Evolutionary conservation across 2,113 vertebrate genomes (phyloP).

Genomic region (Pao palembangensis): DNA sequence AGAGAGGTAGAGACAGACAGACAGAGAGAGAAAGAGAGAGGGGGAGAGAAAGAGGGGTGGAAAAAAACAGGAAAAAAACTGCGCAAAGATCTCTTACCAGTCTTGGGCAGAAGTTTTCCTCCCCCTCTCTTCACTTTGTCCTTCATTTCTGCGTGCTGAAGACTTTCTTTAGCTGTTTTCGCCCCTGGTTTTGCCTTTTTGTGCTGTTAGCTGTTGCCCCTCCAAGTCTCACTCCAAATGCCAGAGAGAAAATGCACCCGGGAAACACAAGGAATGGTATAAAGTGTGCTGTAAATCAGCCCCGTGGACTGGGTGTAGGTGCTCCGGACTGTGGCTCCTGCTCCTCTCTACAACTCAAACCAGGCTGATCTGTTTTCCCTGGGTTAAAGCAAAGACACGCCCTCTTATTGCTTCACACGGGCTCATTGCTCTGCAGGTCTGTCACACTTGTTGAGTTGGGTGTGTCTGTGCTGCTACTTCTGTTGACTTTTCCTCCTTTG

Average conservation of each 20-base stretch:
- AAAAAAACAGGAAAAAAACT: slow-evolving; percentile 11
- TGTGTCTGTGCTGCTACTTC: slow-evolving; percentile 54
- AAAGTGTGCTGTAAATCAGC: slow-evolving; percentile 11
- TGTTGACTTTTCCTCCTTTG: slow-evolving; percentile 41
- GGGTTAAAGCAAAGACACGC: slow-evolving; percentile 56
- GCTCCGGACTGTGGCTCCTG: slow-evolving; percentile 44
- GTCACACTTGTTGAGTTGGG: slow-evolving; percentile 63
- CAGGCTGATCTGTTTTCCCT: slow-evolving; percentile 55
- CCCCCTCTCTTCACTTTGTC: slow-evolving; percentile 71
- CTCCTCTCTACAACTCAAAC: slow-evolving; percentile 46
- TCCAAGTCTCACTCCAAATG: slow-evolving; percentile 24
- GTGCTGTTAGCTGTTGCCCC: slow-evolving; percentile 15
- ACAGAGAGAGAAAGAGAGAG: slow-evolving; percentile 23
- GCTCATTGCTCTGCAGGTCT: slow-evolving; percentile 40
- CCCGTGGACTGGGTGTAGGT: slow-evolving; percentile 28
- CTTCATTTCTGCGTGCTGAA: slow-evolving; percentile 65
- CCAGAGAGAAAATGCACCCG: slow-evolving; percentile 6
- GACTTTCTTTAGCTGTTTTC: slow-evolving; percentile 11
- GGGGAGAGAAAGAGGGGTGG: background rate
- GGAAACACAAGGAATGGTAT: slow-evolving; percentile 2
- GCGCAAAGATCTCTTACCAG: slow-evolving; percentile 60
- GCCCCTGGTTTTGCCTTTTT: slow-evolving; percentile 15
- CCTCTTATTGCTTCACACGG: slow-evolving; percentile 69
- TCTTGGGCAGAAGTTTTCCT: slow-evolving; percentile 59
- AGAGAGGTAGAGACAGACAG: slow-evolving; percentile 23